Conservation (phyloP, 1,140 invertebrate species). For the Pygmarrhopalites habei region DNA sequence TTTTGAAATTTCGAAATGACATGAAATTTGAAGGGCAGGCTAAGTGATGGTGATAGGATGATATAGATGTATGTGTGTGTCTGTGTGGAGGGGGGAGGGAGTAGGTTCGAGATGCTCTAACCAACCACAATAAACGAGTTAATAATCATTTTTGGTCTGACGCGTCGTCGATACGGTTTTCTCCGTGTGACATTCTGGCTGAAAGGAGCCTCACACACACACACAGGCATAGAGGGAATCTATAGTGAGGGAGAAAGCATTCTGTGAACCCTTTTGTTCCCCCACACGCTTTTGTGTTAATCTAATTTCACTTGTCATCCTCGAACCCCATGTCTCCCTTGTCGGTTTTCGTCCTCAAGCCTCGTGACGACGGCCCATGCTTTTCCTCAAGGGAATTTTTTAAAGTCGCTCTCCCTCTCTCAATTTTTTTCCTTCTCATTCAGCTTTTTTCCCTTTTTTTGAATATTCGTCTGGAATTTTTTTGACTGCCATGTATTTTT, state of each 20-base stretch:
- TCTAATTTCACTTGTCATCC: conserved; percentile 39
- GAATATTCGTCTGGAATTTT: no score
- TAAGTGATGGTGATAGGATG: background rate
- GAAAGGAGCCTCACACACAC: no score
- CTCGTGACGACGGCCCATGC: background rate
- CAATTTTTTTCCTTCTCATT: background rate
- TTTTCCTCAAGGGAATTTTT: conserved; percentile 11
- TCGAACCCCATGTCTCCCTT: conserved; percentile 12
- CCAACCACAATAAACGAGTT: conserved; percentile 15
- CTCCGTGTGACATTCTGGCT: no score
- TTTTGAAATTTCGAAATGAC: background rate
- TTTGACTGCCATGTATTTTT: background rate
- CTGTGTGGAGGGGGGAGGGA: background rate
- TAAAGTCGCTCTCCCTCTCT: conserved; percentile 2
- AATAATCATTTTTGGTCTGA: conserved; percentile 21
- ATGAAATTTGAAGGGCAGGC: background rate
- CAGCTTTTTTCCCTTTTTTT: background rate
- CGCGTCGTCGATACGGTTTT: conserved; percentile 2
- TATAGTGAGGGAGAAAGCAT: background rate
- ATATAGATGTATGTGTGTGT: no score
- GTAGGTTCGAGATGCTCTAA: background rate
- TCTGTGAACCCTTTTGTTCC: conserved; percentile 27
- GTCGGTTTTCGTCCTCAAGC: background rate
- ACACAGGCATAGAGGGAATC: no score
- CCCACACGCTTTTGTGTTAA: conserved; percentile 37